Evolutionary conservation across 2,113 vertebrate genomes (phyloP).

Genomic region (Deroptyus accipitrinus): DNA sequence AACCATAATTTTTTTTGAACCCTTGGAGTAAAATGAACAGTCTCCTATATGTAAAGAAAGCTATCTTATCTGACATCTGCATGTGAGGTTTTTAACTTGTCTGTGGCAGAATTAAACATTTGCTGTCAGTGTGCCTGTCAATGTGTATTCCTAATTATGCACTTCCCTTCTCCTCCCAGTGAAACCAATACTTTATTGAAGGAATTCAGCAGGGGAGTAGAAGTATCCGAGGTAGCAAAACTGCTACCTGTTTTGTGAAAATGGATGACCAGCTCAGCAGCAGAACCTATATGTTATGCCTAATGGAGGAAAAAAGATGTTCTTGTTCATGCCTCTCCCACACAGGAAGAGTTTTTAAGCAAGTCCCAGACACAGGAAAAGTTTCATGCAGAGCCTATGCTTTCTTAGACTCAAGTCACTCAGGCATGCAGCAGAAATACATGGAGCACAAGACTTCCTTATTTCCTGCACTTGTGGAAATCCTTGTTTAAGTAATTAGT

Average conservation of each 20-base stretch:
- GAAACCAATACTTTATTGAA: neutral
- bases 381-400: neutral
- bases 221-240: neutral
- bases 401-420: slow-evolving; percentile 15
- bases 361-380: neutral
- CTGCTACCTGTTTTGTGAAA: neutral
- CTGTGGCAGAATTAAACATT: neutral
- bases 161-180: neutral
- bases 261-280: neutral
- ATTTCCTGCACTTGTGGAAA: slow-evolving; percentile 32
- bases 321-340: neutral
- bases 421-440: slow-evolving; percentile 25
- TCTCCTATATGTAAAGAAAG: neutral
- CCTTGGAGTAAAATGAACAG: neutral
- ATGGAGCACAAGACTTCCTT: neutral
- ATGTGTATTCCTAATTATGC: neutral
- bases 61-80: neutral
- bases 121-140: neutral
- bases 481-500: slow-evolving; percentile 17
- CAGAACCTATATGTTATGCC: neutral
- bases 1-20: neutral
- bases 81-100: neutral
- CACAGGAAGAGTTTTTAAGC: neutral
- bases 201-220: neutral
- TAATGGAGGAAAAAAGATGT: neutral